Evolutionary conservation across 2,888 invertebrate species (phyloP).

Genomic region (Hypena proboscidalis): DNA sequence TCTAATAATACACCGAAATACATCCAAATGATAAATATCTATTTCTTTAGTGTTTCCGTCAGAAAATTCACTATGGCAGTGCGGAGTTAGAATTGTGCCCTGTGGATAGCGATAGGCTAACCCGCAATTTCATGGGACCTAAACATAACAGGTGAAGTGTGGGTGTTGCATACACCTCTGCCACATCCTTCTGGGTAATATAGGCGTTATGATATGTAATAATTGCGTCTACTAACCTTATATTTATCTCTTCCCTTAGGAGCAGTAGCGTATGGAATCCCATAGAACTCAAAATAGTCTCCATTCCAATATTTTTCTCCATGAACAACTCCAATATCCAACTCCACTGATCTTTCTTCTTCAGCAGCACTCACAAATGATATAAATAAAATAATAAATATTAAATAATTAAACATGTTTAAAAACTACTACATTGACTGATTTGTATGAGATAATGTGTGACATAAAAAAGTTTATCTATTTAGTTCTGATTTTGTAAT

Average conservation of each 20-base stretch:
- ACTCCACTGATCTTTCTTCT: conserved; percentile 50
- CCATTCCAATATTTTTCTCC: conserved; percentile 77
- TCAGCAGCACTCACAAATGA: conserved; percentile 45
- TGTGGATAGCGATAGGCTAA: too few relatives aligned
- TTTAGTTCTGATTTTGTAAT: neutral
- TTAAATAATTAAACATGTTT: conserved; percentile 53
- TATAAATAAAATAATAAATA: conserved; percentile 48
- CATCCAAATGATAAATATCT: too few relatives aligned
- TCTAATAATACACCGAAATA: too few relatives aligned
- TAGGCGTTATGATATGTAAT: neutral
- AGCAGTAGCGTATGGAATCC: conserved; percentile 69
- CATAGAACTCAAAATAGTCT: conserved; percentile 72
- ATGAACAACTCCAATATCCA: conserved; percentile 60
- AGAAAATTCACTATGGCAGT: too few relatives aligned
- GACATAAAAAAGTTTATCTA: conserved; percentile 5
- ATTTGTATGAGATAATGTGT: conserved; percentile 24
- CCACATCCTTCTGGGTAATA: too few relatives aligned
- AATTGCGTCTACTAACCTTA: conserved; percentile 55
- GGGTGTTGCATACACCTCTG: too few relatives aligned
- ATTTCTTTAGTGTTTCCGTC: too few relatives aligned
- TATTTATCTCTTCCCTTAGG: conserved; percentile 68
- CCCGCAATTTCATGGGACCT: too few relatives aligned
- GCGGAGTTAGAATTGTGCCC: too few relatives aligned
- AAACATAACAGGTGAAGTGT: too few relatives aligned
- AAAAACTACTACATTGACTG: conserved; percentile 14